These are phyloP conservation scores for Melanotaenia parkinsoni DNA, from an alignment of 2,797 vertebrate genomes.

Conservation along the genomic window DNA sequence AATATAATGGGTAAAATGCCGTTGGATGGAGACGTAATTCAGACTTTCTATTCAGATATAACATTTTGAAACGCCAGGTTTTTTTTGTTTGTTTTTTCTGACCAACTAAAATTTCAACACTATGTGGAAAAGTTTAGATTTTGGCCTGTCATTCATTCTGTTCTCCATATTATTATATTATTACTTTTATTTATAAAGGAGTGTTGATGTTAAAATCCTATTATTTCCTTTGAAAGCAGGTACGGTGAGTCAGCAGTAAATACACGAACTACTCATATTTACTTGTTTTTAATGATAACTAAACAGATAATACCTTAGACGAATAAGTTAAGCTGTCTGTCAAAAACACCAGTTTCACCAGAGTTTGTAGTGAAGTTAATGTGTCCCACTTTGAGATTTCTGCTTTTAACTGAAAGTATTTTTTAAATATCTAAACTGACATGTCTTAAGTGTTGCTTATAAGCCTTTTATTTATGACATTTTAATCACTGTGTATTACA, in stretches of 20 bases:
- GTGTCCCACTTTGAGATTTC: slow-evolving; percentile 3
- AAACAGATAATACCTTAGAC: not conserved
- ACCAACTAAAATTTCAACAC: not conserved
- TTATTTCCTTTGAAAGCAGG: not conserved
- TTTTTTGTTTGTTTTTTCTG: not conserved
- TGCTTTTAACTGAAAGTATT: not conserved
- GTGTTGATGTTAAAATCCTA: not conserved
- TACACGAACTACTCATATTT: not conserved
- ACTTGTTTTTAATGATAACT: not conserved
- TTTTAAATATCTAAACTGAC: not conserved
- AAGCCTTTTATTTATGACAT: not conserved
- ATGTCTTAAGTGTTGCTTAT: not conserved
- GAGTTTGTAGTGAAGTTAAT: not conserved
- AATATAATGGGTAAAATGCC: not conserved
- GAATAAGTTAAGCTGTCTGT: not conserved
- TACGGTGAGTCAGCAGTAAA: not conserved
- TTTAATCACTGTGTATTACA: not conserved
- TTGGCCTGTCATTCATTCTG: not conserved
- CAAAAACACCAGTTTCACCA: too few relatives aligned
- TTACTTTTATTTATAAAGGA: too few relatives aligned
- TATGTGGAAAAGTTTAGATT: too few relatives aligned
- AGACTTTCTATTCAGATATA: not conserved
- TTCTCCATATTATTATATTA: not conserved
- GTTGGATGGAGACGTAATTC: not conserved
- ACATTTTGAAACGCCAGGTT: not conserved